Evolutionary conservation across 2,888 invertebrate species (phyloP), one percentile per base, ranked within the genome.

Genomic region (Camponotus fellah): DNA sequence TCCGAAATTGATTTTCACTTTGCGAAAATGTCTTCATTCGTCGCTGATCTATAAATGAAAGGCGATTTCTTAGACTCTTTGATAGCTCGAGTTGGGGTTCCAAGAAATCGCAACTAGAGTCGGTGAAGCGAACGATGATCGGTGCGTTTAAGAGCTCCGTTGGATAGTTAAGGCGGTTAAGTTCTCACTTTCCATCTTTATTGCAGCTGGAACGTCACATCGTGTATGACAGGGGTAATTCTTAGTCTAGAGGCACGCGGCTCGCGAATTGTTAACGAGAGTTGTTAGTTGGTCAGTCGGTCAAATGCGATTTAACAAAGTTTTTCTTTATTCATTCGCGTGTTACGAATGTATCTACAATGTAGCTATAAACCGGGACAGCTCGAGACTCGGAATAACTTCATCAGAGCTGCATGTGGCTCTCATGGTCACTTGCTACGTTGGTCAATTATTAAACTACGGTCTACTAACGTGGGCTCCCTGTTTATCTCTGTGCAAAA

Each of bases 271-370:
- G 79, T 72, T 80, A 80, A 80, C 72, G 60, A 60, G 79, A 71
- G 46, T 79, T 60, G 46, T 79, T 60, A 71, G 79, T 80, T 72
- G 79, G 79, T 80, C 79, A 80, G 79, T 80, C 79, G 79, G 79
- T 80, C 79, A 80, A 37, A 9, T 37, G 26, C 34, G 37, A 46
- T 72, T 53, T 80, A 80, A 80, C 79, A 60, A 60, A 80, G 72
- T 71, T 60, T 80, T 80, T 72, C 71, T 72, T 77, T 80, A 80
- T 80, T 80, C 72, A 80, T 60, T 21, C 72, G n/a, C 49, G 37
- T 21, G 43, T 72, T 80, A 79, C 46, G 58, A 21, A 79, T 26
- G 71, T 71, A 21, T 71, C 79, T 37, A 21, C 26, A 12, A 37
- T 37, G 72, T 60, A 34, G 46, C 72, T 80, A 58, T 60, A 72